Evolutionary conservation across 2,113 vertebrate genomes (phyloP).

Genomic region (Eretmodus cyanostictus): DNA sequence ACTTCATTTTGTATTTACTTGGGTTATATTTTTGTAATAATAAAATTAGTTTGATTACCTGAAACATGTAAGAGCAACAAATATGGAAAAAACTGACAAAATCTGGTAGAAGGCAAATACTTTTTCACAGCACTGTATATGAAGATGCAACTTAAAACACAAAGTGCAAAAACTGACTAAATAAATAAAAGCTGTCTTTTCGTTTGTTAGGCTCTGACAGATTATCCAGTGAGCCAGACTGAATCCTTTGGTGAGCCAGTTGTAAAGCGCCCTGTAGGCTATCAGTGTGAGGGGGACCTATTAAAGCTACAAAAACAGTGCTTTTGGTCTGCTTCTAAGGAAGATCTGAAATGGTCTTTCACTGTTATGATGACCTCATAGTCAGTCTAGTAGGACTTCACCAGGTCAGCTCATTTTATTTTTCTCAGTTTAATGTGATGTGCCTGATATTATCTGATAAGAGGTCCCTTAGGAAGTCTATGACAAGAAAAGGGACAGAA

Average conservation of each 20-base stretch:
- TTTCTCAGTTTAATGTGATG: constrained; percentile 15
- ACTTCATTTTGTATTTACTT: neutral
- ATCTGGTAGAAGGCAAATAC: neutral
- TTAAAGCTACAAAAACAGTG: neutral
- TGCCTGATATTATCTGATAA: constrained; percentile 16
- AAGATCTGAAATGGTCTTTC: neutral
- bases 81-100: neutral
- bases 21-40: neutral
- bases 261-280: neutral
- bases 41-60: neutral
- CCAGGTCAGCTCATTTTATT: neutral
- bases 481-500: constrained; percentile 1
- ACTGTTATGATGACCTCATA: neutral
- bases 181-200: neutral
- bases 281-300: neutral
- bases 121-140: neutral
- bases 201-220: neutral
- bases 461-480: neutral
- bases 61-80: neutral
- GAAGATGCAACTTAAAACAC: neutral
- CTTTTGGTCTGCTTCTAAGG: neutral
- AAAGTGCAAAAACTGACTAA: neutral
- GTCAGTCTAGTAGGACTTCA: neutral
- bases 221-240: neutral
- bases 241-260: neutral